A percentile compares a stretch with the other conserved stretches of the same genome.
Evolutionary conservation across 2,113 vertebrate genomes (phyloP).

Genomic region (Chaetodon auriga): DNA sequence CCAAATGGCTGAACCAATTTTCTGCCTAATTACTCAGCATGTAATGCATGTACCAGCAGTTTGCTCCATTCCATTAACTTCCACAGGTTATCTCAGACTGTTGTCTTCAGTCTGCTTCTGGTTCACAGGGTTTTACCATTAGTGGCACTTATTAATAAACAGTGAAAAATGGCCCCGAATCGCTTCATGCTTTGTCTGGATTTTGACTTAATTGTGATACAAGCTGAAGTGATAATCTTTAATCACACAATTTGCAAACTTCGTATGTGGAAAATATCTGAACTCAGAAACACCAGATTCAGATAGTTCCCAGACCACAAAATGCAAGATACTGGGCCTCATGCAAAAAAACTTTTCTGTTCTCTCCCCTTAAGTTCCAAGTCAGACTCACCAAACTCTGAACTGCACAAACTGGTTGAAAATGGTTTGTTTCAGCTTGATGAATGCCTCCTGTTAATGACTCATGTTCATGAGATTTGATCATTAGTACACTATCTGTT

Average conservation of each 20-base stretch:
- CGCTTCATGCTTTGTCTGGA: slow-evolving; percentile 20
- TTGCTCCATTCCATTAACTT: slow-evolving; percentile 78
- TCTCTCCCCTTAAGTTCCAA: not conserved
- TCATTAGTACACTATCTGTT: not conserved
- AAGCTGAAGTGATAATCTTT: slow-evolving; percentile 19
- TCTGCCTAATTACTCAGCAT: slow-evolving; percentile 83
- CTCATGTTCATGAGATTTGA: not conserved
- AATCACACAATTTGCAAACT: slow-evolving; percentile 18
- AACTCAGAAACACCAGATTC: not conserved
- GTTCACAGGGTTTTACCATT: slow-evolving; percentile 63
- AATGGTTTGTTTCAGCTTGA: not conserved
- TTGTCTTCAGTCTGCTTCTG: slow-evolving; percentile 62
- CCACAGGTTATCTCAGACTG: slow-evolving; percentile 56
- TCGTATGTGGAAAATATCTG: slow-evolving; percentile 11
- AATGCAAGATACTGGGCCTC: not conserved
- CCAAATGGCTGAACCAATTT: slow-evolving; percentile 82
- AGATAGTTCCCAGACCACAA: not conserved
- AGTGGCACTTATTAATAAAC: slow-evolving; percentile 61
- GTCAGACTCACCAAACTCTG: not conserved
- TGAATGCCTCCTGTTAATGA: not conserved
- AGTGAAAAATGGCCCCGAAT: slow-evolving; percentile 64
- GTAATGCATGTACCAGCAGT: slow-evolving; percentile 77
- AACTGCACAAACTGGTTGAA: not conserved
- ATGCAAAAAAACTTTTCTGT: not conserved
- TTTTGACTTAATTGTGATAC: slow-evolving; percentile 21